phyloP scores from a whole-genome alignment of 2,888 invertebrate species.

The Phymatocera aterrima region DNA sequence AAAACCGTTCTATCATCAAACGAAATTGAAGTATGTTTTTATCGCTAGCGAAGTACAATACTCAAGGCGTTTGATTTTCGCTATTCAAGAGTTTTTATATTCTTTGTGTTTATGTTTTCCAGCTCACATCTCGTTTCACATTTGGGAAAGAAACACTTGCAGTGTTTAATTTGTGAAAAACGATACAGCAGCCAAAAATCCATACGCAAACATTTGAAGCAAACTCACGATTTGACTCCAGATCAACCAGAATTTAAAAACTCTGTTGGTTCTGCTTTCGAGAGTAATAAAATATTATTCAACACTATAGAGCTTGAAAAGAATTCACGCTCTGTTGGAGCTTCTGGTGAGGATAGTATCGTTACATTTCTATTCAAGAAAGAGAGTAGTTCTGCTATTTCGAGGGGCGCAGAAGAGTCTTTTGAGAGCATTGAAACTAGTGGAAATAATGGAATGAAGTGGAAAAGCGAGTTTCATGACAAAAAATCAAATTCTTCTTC shows the following conservation, averaged over 20 bases:
- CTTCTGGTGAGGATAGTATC: not conserved
- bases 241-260: constrained; percentile 29
- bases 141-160: constrained; percentile 73
- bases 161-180: constrained; percentile 77
- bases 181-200: constrained; percentile 75
- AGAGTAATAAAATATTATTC: not conserved
- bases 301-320: not conserved
- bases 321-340: constrained; percentile 1
- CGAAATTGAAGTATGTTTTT: constrained; percentile 68
- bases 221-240: constrained; percentile 69
- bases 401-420: not conserved
- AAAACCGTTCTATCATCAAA: constrained; percentile 71
- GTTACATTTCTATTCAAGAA: not conserved
- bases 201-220: constrained; percentile 75
- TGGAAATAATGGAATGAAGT: not conserved
- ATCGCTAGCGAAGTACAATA: not conserved
- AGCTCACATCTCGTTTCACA: constrained; percentile 76
- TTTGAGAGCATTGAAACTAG: not conserved
- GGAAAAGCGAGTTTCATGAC: not conserved
- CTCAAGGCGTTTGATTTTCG: not conserved
- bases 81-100: constrained; percentile 52
- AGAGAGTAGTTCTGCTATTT: not conserved
- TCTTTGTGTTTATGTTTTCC: constrained; percentile 53
- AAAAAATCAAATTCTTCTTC: not conserved
- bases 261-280: constrained; percentile 10